Conservation (phyloP, 1,140 invertebrate species). For the Nasonia vitripennis region DNA sequence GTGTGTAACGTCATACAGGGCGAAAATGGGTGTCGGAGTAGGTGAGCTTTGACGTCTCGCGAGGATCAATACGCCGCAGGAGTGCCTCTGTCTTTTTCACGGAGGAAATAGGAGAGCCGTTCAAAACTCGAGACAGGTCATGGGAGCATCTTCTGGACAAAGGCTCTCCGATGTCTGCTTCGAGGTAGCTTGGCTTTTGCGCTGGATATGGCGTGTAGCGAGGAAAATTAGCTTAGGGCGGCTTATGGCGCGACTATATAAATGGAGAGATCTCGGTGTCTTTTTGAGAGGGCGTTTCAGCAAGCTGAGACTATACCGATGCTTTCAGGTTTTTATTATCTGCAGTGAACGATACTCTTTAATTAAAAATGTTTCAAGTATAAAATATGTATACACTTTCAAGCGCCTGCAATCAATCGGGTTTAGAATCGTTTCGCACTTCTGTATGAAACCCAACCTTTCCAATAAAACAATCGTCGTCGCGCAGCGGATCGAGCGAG, state of each 20-base stretch:
- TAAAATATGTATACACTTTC: too few species aligned
- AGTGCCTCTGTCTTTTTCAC: not conserved
- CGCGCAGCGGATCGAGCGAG: too few species aligned
- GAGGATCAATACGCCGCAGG: not conserved
- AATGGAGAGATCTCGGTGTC: too few species aligned
- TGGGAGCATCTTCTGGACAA: not conserved
- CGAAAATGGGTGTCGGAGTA: not conserved
- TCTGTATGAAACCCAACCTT: too few species aligned
- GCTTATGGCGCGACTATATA: too few species aligned
- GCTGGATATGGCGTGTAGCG: not conserved
- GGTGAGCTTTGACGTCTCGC: not conserved
- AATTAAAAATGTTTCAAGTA: too few species aligned
- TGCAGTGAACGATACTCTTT: too few species aligned
- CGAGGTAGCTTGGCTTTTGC: not conserved
- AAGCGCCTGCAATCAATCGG: too few species aligned
- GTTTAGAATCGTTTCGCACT: too few species aligned
- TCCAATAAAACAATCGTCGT: too few species aligned
- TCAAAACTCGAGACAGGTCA: not conserved
- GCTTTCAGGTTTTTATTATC: too few species aligned
- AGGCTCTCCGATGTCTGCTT: conserved; percentile 1
- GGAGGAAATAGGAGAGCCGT: not conserved
- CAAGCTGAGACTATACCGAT: too few species aligned
- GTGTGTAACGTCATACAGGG: not conserved
- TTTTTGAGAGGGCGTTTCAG: not conserved
- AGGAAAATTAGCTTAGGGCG: not conserved